Evolutionary conservation across 2,113 vertebrate species (phyloP).

Genomic region (Oophaga pumilio): DNA sequence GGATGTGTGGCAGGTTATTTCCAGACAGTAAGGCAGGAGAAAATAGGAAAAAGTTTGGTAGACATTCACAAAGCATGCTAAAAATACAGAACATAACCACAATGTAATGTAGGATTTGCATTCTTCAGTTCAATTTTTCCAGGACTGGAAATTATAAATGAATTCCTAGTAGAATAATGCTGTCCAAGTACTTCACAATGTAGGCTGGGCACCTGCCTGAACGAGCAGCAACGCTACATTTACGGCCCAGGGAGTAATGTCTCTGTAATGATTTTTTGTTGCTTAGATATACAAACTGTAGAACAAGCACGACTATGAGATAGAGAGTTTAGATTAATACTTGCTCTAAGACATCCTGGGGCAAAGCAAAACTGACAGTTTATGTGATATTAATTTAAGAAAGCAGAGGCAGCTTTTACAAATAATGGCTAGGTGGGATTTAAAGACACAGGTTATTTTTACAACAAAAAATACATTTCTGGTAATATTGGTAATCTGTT

Average conservation of each 20-base stretch:
- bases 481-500: too few relatives aligned
- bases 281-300: not conserved
- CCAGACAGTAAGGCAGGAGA: constrained; percentile 37
- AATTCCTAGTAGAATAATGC: not conserved
- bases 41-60: constrained; percentile 15
- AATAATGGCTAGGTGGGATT: not conserved
- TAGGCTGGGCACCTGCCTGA: not conserved
- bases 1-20: constrained; percentile 23
- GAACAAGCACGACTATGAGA: not conserved
- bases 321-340: not conserved
- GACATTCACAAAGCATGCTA: not conserved
- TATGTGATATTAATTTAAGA: not conserved
- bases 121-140: not conserved
- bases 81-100: constrained; percentile 14
- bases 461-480: too few relatives aligned
- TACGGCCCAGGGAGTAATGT: not conserved
- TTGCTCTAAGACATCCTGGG: not conserved
- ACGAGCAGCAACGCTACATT: not conserved
- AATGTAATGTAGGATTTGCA: not conserved
- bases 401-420: not conserved
- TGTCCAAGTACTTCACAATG: not conserved
- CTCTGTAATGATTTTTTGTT: not conserved
- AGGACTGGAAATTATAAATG: not conserved
- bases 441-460: not conserved
- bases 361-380: not conserved